These are phyloP conservation scores for Diplolepis rosae DNA, from an alignment of 2,888 invertebrate species.

Conservation along the genomic window DNA sequence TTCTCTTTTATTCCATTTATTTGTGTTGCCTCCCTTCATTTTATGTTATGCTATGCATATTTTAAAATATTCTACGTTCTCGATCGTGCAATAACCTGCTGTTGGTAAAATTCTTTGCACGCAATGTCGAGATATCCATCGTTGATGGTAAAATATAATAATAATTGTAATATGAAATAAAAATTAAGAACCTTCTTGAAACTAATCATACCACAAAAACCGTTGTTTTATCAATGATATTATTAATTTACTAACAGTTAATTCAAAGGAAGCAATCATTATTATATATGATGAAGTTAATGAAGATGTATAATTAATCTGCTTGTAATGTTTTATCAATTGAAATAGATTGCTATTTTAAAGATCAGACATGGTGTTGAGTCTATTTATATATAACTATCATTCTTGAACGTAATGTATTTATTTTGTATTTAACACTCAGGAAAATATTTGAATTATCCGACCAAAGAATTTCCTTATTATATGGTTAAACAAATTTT, in stretches of 20 bases:
- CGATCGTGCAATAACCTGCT: constrained; percentile 34
- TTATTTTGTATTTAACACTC: background rate
- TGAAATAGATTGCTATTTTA: background rate
- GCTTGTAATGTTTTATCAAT: background rate
- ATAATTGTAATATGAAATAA: background rate
- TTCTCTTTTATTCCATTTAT: too few relatives aligned
- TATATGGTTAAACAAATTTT: too few relatives aligned
- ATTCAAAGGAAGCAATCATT: background rate
- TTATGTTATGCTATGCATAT: constrained; percentile 47
- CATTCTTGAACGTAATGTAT: background rate
- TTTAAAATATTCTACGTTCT: constrained; percentile 48
- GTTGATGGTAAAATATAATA: too few relatives aligned
- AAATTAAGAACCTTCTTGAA: background rate
- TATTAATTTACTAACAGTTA: background rate
- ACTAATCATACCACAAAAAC: background rate
- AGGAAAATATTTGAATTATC: too few relatives aligned
- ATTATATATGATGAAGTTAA: background rate
- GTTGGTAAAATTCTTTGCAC: constrained; percentile 30
- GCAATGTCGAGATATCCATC: too few relatives aligned
- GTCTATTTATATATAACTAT: background rate
- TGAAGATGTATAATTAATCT: background rate
- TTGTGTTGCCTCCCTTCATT: too few relatives aligned
- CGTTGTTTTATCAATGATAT: background rate
- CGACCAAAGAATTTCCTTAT: too few relatives aligned
- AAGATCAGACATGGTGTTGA: background rate